These are phyloP conservation scores for Argyresthia albistria DNA, from an alignment of 2,888 invertebrate genomes.

Conservation along the genomic window DNA sequence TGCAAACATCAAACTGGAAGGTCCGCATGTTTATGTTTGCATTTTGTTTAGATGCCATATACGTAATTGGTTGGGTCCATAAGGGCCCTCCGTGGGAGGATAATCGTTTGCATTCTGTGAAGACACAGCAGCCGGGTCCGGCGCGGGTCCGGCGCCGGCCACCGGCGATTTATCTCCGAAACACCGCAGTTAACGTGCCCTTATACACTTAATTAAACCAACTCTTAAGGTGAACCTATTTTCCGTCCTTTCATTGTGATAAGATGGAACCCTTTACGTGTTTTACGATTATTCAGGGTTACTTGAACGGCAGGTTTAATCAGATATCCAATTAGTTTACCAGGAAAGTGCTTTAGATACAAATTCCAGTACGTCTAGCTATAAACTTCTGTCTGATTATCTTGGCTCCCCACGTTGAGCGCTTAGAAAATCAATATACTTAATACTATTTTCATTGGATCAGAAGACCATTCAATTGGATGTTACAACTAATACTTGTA, in stretches of 20 bases:
- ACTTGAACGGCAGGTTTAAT: not conserved
- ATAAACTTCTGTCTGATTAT: too few relatives aligned
- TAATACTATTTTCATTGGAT: too few relatives aligned
- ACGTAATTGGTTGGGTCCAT: conserved; percentile 18
- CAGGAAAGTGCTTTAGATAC: not conserved
- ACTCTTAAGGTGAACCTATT: conserved; percentile 38
- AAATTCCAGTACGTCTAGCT: too few relatives aligned
- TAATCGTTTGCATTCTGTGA: conserved; percentile 16
- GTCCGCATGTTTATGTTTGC: not conserved
- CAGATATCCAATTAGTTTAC: conserved; percentile 4
- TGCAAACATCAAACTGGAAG: not conserved
- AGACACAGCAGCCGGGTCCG: not conserved
- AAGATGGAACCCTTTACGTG: conserved; percentile 20
- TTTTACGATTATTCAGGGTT: conserved; percentile 21
- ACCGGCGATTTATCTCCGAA: conserved; percentile 14
- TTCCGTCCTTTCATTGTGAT: conserved; percentile 16
- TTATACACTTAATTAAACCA: conserved; percentile 42
- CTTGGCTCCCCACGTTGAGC: too few relatives aligned
- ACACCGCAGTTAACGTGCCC: conserved; percentile 24
- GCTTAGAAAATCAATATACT: too few relatives aligned
- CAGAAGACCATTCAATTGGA: too few relatives aligned
- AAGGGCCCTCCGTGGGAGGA: conserved; percentile 13
- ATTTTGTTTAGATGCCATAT: not conserved
- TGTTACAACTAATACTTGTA: not conserved
- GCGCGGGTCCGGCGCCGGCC: not conserved